Conservation (phyloP, 2,113 vertebrate genomes). For the Cochlearius cochlearius region DNA sequence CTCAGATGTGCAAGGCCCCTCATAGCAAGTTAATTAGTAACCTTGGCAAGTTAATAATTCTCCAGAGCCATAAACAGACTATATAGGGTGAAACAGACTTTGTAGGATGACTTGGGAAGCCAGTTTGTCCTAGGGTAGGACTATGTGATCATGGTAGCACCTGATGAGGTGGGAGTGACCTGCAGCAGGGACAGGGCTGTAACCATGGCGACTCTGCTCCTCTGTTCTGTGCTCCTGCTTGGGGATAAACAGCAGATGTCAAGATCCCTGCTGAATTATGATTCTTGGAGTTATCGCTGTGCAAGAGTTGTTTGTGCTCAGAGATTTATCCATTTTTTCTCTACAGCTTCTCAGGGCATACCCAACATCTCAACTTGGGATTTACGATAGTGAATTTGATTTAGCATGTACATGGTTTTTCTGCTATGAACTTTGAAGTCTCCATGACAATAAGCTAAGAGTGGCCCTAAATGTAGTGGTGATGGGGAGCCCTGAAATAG, state of each 20-base stretch:
- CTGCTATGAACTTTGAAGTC: neutral
- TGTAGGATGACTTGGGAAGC: neutral
- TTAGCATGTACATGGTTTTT: neutral
- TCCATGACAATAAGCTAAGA: neutral
- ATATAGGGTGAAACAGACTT: neutral
- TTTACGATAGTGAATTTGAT: neutral
- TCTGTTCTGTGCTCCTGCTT: neutral
- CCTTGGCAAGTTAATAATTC: constrained; percentile 6
- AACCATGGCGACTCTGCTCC: constrained; percentile 46
- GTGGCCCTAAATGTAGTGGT: neutral
- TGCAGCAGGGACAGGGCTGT: neutral
- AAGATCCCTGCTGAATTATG: constrained; percentile 4
- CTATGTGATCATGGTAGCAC: neutral
- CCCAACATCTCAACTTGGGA: neutral
- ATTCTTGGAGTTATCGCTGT: neutral
- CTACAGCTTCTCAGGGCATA: neutral
- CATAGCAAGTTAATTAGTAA: neutral
- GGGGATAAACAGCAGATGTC: constrained; percentile 44
- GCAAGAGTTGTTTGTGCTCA: neutral
- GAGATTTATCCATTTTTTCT: neutral
- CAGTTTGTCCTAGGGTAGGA: neutral
- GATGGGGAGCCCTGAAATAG: neutral
- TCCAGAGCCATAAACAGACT: neutral
- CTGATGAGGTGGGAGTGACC: neutral
- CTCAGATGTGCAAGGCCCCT: neutral